Percentiles rank a stretch among this genome's conserved stretches.
These are phyloP conservation scores for Rhogogaster chlorosoma DNA, from an alignment of 2,888 invertebrate species.

Conservation along the genomic window DNA sequence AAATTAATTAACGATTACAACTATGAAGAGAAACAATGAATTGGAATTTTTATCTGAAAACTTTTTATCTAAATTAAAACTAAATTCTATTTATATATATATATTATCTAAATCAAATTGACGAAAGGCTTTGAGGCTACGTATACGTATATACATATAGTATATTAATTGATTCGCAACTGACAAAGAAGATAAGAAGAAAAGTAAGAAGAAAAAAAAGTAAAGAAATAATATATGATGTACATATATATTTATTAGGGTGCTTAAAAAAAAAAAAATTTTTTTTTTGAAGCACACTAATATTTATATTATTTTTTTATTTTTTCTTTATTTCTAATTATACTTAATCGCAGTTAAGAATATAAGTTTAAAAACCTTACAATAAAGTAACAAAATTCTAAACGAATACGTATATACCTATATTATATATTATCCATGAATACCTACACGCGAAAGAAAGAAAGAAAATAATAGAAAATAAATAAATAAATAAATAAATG, in stretches of 20 bases:
- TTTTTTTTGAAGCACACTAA: too few relatives aligned
- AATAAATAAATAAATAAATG: not conserved
- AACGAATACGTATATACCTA: not conserved
- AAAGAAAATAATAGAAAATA: not conserved
- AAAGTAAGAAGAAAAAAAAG: slow-evolving; percentile 40
- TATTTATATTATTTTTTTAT: too few relatives aligned
- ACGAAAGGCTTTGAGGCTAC: slow-evolving; percentile 16
- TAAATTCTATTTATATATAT: too few relatives aligned
- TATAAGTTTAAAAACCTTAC: not conserved
- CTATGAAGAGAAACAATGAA: not conserved
- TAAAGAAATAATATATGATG: slow-evolving; percentile 4
- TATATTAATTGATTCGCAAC: slow-evolving; percentile 38
- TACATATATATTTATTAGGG: not conserved
- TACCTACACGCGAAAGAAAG: not conserved
- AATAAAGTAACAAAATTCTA: not conserved
- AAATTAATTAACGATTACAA: not conserved
- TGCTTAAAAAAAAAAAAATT: too few relatives aligned
- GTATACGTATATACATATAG: not conserved
- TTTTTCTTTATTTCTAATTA: not conserved
- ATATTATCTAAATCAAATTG: not conserved
- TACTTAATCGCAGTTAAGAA: slow-evolving; percentile 2
- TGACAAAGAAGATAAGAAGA: slow-evolving; percentile 47
- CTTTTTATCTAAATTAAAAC: too few relatives aligned
- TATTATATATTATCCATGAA: not conserved
- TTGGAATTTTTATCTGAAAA: not conserved